phyloP scores from a whole-genome alignment of 2,113 vertebrate genomes.

The Callocephalon fimbriatum region DNA sequence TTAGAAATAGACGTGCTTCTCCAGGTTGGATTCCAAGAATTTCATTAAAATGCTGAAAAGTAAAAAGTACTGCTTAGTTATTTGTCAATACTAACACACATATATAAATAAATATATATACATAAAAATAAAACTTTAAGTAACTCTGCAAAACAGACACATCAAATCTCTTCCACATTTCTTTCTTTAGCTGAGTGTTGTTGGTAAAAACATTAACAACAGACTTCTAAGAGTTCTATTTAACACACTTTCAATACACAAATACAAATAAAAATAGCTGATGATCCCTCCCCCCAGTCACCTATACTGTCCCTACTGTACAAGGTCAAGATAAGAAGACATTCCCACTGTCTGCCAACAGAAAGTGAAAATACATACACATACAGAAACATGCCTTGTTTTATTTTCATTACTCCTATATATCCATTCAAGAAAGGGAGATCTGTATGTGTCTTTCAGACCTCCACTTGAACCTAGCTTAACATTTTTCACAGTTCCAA shows the following conservation, averaged over 20 bases:
- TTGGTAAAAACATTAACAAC: not conserved
- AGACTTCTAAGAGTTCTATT: not conserved
- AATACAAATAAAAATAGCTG: not conserved
- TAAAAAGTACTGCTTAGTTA: not conserved
- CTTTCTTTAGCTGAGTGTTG: not conserved
- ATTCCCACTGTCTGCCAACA: not conserved
- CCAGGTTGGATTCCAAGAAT: slow-evolving; percentile 89
- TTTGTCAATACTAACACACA: not conserved
- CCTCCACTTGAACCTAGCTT: not conserved
- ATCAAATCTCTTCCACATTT: not conserved
- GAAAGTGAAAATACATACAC: not conserved
- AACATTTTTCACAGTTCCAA: not conserved
- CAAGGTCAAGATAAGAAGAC: not conserved
- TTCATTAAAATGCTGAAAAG: slow-evolving; percentile 84
- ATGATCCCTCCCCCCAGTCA: not conserved
- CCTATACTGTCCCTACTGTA: not conserved
- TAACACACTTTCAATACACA: not conserved
- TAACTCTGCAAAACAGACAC: not conserved
- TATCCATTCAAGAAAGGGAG: not conserved
- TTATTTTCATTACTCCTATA: not conserved
- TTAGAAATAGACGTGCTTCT: slow-evolving; percentile 89
- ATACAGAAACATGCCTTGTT: not conserved
- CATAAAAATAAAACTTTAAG: not conserved
- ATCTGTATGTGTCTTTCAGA: not conserved
- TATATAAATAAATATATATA: not conserved